Percentiles rank a stretch among this genome's conserved stretches.
phyloP scores from a whole-genome alignment of 2,888 invertebrate genomes.

The Euproctis similis region DNA sequence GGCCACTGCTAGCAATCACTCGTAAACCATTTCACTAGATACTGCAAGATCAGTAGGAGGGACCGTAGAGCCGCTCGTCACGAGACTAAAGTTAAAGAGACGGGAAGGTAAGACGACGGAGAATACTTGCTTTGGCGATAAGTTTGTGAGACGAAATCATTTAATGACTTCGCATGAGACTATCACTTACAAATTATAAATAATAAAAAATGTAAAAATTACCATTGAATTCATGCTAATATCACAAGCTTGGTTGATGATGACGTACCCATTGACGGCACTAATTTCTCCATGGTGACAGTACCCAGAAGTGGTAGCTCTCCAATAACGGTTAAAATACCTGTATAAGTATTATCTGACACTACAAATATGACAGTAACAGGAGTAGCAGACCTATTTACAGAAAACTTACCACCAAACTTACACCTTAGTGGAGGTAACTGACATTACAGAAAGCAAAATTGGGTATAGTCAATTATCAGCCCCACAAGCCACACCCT shows the following conservation, averaged over 20 bases:
- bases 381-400: conserved; percentile 31
- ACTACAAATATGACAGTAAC: conserved; percentile 33
- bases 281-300: not conserved
- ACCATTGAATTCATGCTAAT: not conserved
- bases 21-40: not conserved
- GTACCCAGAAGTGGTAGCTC: conserved; percentile 8
- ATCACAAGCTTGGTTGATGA: not conserved
- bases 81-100: no score
- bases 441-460: conserved; percentile 2
- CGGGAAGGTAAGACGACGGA: no score
- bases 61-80: not conserved
- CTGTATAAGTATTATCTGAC: conserved; percentile 36
- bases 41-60: not conserved
- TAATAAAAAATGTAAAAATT: no score
- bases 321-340: conserved; percentile 28
- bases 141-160: no score
- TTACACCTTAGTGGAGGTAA: conserved; percentile 13
- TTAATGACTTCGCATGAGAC: no score
- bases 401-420: conserved; percentile 22
- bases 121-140: no score
- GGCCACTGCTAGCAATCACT: not conserved
- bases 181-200: no score
- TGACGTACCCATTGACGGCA: not conserved
- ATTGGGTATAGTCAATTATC: not conserved
- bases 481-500: not conserved